Conservation (phyloP, 2,797 vertebrate genomes). For the Enteromius thamalakanensis region DNA sequence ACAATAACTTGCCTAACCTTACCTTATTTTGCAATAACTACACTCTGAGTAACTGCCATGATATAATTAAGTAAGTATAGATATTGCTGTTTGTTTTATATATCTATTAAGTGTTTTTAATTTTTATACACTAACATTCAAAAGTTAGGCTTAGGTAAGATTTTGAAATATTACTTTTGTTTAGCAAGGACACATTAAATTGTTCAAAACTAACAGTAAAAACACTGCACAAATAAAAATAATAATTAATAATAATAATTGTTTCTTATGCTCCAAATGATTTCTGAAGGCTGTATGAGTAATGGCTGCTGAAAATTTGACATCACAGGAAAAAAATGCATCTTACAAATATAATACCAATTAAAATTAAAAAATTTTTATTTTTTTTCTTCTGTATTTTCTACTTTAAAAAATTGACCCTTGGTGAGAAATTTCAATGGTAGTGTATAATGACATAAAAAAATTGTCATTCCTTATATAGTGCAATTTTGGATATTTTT, state of each 20-base stretch:
- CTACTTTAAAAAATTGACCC: neutral
- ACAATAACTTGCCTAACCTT: no score
- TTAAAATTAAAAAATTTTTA: neutral
- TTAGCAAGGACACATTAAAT: neutral
- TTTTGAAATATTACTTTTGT: neutral
- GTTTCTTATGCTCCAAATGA: neutral
- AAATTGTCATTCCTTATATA: slow-evolving; percentile 3
- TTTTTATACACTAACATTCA: neutral
- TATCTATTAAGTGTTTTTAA: neutral
- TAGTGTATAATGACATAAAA: neutral
- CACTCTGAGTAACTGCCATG: neutral
- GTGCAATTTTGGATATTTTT: slow-evolving; percentile 22
- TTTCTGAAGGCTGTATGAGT: neutral
- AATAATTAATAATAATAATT: neutral
- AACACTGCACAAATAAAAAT: neutral
- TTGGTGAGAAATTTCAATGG: neutral
- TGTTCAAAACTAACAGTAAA: neutral
- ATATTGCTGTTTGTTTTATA: neutral
- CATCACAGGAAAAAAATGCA: neutral
- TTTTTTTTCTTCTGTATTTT: neutral
- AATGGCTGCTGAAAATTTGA: neutral
- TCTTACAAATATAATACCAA: neutral
- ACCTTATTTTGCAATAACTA: neutral
- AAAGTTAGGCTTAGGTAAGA: neutral
- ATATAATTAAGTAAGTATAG: neutral